Conservation (phyloP, 1,140 invertebrate species). For the Cecropterus lyciades region DNA sequence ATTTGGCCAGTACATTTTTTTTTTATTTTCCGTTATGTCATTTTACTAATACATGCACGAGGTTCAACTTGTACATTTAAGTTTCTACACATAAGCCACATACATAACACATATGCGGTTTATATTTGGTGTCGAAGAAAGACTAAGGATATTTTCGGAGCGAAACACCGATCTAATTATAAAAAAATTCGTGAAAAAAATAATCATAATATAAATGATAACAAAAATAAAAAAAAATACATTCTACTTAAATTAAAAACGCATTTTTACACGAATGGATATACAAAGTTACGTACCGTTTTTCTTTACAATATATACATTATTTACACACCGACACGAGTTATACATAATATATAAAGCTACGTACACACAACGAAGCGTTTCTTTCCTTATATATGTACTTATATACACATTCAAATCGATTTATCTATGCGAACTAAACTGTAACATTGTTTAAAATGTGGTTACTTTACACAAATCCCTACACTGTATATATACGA, state of each 20-base stretch:
- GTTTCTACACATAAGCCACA: constrained; percentile 28
- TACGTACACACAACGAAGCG: constrained; percentile 59
- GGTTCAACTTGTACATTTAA: constrained; percentile 3
- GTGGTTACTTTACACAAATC: too few species aligned
- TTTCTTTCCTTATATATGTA: constrained; percentile 33
- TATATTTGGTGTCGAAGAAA: constrained; percentile 58
- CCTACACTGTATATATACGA: too few species aligned
- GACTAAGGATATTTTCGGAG: constrained; percentile 59
- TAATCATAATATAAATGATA: constrained; percentile 26
- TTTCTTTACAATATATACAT: constrained; percentile 71
- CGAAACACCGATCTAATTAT: constrained; percentile 47
- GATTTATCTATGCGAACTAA: constrained; percentile 8
- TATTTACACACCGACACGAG: constrained; percentile 53
- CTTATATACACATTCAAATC: constrained; percentile 47
- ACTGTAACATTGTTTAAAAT: neutral
- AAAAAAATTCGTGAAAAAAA: constrained; percentile 46
- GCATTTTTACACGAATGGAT: constrained; percentile 29
- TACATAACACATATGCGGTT: constrained; percentile 27
- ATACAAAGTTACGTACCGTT: constrained; percentile 41
- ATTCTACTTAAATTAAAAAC: constrained; percentile 53
- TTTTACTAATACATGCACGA: constrained; percentile 1
- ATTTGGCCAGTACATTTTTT: too few species aligned
- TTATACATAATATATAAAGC: constrained; percentile 45
- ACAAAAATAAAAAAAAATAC: constrained; percentile 60
- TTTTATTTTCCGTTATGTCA: constrained; percentile 8